Evolutionary conservation across 2,113 vertebrate species (phyloP), one percentile per base, ranked within the genome.

Genomic region (Sinocyclocheilus grahami): DNA sequence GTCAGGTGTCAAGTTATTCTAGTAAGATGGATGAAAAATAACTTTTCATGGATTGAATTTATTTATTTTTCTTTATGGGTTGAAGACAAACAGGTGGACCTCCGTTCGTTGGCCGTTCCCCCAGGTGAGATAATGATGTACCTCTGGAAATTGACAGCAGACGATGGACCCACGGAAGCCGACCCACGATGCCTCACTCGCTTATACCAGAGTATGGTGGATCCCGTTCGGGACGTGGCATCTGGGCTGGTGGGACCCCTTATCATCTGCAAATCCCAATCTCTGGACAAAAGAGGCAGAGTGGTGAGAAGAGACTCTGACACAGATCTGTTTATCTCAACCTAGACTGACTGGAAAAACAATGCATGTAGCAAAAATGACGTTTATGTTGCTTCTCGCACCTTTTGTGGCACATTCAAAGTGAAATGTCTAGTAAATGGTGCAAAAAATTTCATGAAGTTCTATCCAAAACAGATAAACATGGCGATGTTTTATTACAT

Each of bases 211-310:
- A 99, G 98, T 90, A 97, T 94, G 27, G n/a, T 98, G 11, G 78
- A 96, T 82, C 94, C 93, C 0, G 92, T 96, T 60, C 94, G 90
- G 85, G 98, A 99, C 90, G 90, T 93, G 7, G 97, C 97, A 46
- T 97, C 98, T 0, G 98, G 98, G 13, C 94, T 99, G 22, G 96
- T 99, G 12, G 98, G 98, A 27, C 97, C 96, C 2, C 95, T 99
- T n/a, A 95, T 99, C 80, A 95, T 99, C 91, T 99, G 98, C 93
- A 96, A 93, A 87, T 93, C 93, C 51, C 91, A 95, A 10, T 93
- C 96, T 87, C 94, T 99, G 78, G 96, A 98, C 91, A 90, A 78
- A 69, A 93, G 92, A 77, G 97, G 97, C 86, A 94, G 91, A 71
- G 94, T 98, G 96, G 98, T 99, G 84, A 91, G 95, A 80, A 55